Conservation (phyloP, 2,113 vertebrate genomes). For the Caloenas nicobarica region DNA sequence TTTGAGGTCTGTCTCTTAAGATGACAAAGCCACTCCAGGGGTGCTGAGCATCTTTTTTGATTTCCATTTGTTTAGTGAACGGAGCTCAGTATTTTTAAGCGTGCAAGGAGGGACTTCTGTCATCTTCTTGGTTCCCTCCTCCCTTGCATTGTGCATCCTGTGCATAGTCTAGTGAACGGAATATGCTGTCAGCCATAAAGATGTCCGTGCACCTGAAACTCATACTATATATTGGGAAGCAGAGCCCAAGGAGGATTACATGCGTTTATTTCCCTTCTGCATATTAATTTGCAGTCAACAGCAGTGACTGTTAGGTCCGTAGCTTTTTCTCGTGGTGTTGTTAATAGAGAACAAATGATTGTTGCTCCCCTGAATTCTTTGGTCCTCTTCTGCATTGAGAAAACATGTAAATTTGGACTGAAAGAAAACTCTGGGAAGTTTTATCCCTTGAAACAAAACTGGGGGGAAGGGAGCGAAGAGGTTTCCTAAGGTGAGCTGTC, state of each 20-base stretch:
- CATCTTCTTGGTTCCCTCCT: not conserved
- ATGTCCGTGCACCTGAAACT: not conserved
- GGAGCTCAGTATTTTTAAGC: not conserved
- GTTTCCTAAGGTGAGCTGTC: conserved; percentile 14
- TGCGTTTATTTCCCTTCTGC: not conserved
- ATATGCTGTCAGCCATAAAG: not conserved
- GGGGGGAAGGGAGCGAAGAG: not conserved
- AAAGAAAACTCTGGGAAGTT: not conserved
- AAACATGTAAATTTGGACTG: not conserved
- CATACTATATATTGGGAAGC: not conserved
- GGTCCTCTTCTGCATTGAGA: not conserved
- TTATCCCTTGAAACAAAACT: not conserved
- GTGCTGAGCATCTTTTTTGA: not conserved
- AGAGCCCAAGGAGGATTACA: not conserved
- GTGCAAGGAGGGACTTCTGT: not conserved
- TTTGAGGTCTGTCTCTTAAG: not conserved
- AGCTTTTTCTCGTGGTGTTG: not conserved
- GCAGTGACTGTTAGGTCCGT: not conserved
- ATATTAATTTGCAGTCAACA: not conserved
- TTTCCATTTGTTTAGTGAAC: not conserved
- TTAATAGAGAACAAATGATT: not conserved
- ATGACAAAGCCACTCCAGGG: not conserved
- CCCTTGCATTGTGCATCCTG: not conserved
- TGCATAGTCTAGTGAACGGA: not conserved
- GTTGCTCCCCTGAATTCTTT: not conserved